phyloP scores from a whole-genome alignment of 2,797 vertebrate genomes.

The Synanceia verrucosa region DNA sequence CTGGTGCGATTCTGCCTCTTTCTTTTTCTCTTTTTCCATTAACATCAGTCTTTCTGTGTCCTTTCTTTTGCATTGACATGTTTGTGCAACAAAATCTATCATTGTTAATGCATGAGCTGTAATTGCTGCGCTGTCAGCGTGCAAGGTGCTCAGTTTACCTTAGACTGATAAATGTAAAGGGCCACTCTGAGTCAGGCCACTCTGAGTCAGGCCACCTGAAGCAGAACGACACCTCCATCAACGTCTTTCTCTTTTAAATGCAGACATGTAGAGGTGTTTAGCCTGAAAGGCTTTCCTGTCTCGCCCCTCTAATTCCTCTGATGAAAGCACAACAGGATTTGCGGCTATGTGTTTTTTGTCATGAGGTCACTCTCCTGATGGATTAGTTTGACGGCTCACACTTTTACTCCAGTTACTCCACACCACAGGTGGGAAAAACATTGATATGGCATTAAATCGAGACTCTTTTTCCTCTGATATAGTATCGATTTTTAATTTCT shows the following conservation, averaged over 20 bases:
- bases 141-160: conserved; percentile 32
- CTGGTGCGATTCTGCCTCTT: conserved; percentile 17
- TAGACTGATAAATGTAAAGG: conserved; percentile 29
- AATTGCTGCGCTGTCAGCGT: conserved; percentile 53
- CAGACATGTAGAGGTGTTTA: conserved; percentile 15
- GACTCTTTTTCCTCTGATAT: too few species aligned
- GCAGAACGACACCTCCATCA: conserved; percentile 46
- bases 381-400: conserved; percentile 23
- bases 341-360: background rate
- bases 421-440: too few species aligned
- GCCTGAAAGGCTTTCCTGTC: conserved; percentile 9
- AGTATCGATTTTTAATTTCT: too few species aligned
- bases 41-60: background rate
- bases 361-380: background rate
- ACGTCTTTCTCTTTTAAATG: conserved; percentile 11
- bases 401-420: too few species aligned
- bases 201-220: conserved; percentile 57
- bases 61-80: conserved; percentile 49
- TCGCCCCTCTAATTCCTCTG: conserved; percentile 16
- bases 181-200: conserved; percentile 51
- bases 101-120: conserved; percentile 70
- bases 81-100: conserved; percentile 54
- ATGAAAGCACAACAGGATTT: conserved; percentile 24
- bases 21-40: conserved; percentile 4
- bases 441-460: too few species aligned